Percentiles rank a stretch among this genome's conserved stretches.
Evolutionary conservation across 2,888 invertebrate species (phyloP).

Genomic region (Melinaea marsaeus): DNA sequence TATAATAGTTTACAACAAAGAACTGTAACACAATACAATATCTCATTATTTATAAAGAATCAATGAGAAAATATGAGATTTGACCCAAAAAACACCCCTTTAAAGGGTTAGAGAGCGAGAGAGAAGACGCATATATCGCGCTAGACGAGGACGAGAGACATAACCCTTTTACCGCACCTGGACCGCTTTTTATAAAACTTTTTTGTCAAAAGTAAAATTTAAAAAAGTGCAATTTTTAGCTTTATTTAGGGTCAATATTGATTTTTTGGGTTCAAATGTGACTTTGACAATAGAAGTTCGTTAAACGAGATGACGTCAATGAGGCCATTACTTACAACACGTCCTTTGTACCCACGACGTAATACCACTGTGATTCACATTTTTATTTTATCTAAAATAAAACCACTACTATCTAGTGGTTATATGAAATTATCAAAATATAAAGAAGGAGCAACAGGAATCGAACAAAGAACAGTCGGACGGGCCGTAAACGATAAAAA

Average conservation of each 20-base stretch:
- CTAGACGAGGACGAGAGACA: constrained; percentile 43
- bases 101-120: constrained; percentile 67
- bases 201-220: constrained; percentile 65
- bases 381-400: too few species aligned
- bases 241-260: constrained; percentile 72
- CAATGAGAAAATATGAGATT: constrained; percentile 73
- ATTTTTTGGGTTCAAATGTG: constrained; percentile 60
- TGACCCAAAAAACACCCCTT: constrained; percentile 68
- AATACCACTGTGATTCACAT: background rate
- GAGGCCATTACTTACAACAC: constrained; percentile 53
- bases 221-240: constrained; percentile 72
- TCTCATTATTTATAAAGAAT: constrained; percentile 68
- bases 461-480: constrained; percentile 18
- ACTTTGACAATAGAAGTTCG: constrained; percentile 62
- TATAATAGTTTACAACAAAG: constrained; percentile 45
- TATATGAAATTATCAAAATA: constrained; percentile 7
- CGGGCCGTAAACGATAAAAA: constrained; percentile 44
- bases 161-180: constrained; percentile 75
- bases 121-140: constrained; percentile 30
- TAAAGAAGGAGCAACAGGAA: constrained; percentile 9
- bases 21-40: constrained; percentile 64
- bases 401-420: too few species aligned
- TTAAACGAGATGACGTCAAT: constrained; percentile 59
- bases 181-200: constrained; percentile 62
- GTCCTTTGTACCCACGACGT: constrained; percentile 7